phyloP scores from a whole-genome alignment of 2,888 invertebrate genomes.

The Lithophane leautieri region DNA sequence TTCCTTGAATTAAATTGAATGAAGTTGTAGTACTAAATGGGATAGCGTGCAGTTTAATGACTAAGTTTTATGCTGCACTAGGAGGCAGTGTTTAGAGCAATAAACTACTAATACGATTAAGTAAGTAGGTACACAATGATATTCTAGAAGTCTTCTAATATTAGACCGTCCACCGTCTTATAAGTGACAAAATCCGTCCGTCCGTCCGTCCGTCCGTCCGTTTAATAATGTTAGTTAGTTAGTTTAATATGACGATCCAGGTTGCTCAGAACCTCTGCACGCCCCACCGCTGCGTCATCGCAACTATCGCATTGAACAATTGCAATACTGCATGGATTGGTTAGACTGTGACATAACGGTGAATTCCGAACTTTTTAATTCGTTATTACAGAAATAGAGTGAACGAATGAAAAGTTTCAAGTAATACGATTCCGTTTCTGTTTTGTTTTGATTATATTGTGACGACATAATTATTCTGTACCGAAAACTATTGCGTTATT shows the following conservation, averaged over 20 bases:
- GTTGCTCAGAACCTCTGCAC: not conserved
- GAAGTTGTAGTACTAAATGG: not conserved
- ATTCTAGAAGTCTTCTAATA: not conserved
- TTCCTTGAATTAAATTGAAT: too few relatives aligned
- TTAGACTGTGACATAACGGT: conserved; percentile 16
- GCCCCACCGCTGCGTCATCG: too few relatives aligned
- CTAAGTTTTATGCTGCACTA: not conserved
- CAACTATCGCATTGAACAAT: not conserved
- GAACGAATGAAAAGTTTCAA: conserved; percentile 60
- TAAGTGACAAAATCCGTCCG: not conserved
- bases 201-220: too few relatives aligned
- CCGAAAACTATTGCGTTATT: conserved; percentile 1
- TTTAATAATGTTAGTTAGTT: not conserved
- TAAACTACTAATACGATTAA: not conserved
- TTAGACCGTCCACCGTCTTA: not conserved
- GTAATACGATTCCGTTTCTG: conserved; percentile 42
- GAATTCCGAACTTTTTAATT: conserved; percentile 36
- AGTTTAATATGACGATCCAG: not conserved
- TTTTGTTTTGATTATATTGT: conserved; percentile 46
- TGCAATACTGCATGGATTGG: not conserved
- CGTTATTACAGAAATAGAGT: conserved; percentile 49
- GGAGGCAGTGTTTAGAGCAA: not conserved
- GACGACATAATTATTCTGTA: conserved; percentile 20
- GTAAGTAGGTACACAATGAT: not conserved
- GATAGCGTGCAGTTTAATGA: too few relatives aligned